Conservation (phyloP, 1,140 invertebrate genomes). For the Maniola jurtina region DNA sequence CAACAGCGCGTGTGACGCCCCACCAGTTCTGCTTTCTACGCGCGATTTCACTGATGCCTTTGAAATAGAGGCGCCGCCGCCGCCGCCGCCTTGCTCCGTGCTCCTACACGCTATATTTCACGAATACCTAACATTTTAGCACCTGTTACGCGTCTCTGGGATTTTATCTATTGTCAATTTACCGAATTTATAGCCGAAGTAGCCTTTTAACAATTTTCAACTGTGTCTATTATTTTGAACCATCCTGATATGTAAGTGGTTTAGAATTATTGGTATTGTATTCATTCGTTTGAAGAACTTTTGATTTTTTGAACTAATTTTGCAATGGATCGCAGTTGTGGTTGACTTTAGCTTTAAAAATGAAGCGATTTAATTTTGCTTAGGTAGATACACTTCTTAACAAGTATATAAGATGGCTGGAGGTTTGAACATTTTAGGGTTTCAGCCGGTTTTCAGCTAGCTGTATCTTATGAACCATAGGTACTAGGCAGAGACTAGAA, state of each 20-base stretch:
- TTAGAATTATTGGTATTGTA: neutral
- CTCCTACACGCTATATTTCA: slow-evolving; percentile 63
- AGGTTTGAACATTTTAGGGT: too few species aligned
- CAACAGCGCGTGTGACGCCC: slow-evolving; percentile 36
- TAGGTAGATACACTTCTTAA: too few species aligned
- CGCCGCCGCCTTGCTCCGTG: slow-evolving; percentile 42
- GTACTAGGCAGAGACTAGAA: too few species aligned
- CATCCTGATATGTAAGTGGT: neutral
- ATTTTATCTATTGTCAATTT: neutral
- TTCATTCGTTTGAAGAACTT: too few species aligned
- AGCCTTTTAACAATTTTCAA: neutral
- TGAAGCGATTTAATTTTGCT: too few species aligned
- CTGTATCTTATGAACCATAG: too few species aligned
- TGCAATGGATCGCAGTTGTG: too few species aligned
- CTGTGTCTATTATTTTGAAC: neutral
- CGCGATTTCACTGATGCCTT: slow-evolving; percentile 65
- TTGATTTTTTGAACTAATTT: too few species aligned
- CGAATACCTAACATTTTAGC: slow-evolving; percentile 51
- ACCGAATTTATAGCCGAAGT: neutral
- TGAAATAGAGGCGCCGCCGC: slow-evolving; percentile 32
- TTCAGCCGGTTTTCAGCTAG: too few species aligned
- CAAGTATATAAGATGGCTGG: too few species aligned
- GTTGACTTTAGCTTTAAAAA: too few species aligned
- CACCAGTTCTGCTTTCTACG: slow-evolving; percentile 74
- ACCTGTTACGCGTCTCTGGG: slow-evolving; percentile 32